A percentile compares a stretch with the other conserved stretches of the same genome.
These are phyloP conservation scores for Thymelicus lineola DNA, from an alignment of 2,888 invertebrate genomes.

Conservation along the genomic window DNA sequence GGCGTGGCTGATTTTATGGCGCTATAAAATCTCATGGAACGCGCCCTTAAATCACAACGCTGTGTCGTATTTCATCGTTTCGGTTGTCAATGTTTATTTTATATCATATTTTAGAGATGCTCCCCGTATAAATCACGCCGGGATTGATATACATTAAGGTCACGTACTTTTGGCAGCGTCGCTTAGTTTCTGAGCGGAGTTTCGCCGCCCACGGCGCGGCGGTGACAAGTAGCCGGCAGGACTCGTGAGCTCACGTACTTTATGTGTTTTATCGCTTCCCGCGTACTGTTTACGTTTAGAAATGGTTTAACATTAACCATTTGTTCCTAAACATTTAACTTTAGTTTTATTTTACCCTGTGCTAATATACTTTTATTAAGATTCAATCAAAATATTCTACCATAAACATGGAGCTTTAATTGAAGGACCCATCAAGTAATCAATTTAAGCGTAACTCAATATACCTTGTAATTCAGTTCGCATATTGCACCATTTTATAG, in stretches of 20 bases:
- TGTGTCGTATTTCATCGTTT: constrained; percentile 84
- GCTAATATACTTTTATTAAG: neutral
- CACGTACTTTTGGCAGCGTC: constrained; percentile 80
- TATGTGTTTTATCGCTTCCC: constrained; percentile 34
- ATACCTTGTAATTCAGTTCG: no score
- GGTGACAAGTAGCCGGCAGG: constrained; percentile 65
- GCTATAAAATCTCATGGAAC: constrained; percentile 83
- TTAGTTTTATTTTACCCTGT: neutral
- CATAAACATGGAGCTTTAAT: no score
- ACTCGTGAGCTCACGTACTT: constrained; percentile 33
- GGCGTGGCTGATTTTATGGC: constrained; percentile 82
- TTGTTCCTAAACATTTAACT: constrained; percentile 6
- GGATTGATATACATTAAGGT: constrained; percentile 84
- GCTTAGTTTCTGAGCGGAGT: constrained; percentile 68
- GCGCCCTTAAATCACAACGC: constrained; percentile 83
- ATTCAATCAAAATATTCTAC: no score
- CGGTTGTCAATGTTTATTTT: constrained; percentile 85
- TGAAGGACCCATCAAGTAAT: no score
- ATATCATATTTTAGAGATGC: constrained; percentile 85
- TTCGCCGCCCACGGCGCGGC: constrained; percentile 56
- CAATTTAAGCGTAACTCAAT: no score
- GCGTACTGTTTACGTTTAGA: constrained; percentile 32
- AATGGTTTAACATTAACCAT: constrained; percentile 25
- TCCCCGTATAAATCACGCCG: constrained; percentile 78
- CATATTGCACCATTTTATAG: no score